These are phyloP conservation scores for Anarrhichthys ocellatus DNA, from an alignment of 2,113 vertebrate genomes.

Conservation along the genomic window DNA sequence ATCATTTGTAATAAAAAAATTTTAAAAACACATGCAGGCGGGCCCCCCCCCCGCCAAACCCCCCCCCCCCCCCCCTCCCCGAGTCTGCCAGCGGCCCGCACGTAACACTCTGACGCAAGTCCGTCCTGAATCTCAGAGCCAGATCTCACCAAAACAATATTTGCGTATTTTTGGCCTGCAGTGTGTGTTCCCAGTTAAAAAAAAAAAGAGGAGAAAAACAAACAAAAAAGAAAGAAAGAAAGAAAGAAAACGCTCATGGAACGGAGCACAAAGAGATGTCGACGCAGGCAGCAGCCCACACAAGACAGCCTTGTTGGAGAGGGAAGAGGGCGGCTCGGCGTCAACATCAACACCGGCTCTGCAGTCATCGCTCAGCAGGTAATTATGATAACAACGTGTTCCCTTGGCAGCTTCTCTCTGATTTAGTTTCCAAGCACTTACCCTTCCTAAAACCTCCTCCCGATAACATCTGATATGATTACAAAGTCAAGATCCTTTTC, in stretches of 20 bases:
- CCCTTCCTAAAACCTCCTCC: constrained; percentile 75
- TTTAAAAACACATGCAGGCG: neutral
- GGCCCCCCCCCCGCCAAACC: constrained; percentile 9
- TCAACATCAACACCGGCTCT: constrained; percentile 72
- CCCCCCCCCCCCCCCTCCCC: neutral
- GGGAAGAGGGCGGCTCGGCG: constrained; percentile 61
- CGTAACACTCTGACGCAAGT: constrained; percentile 67
- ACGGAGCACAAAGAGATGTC: constrained; percentile 62
- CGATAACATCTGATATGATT: constrained; percentile 78
- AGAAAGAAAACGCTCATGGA: constrained; percentile 48
- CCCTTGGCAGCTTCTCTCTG: constrained; percentile 71
- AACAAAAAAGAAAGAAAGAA: neutral
- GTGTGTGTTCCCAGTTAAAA: constrained; percentile 59
- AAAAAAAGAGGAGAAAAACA: constrained; percentile 21
- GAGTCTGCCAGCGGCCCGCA: constrained; percentile 48
- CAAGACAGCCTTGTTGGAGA: constrained; percentile 52
- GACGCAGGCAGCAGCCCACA: constrained; percentile 63
- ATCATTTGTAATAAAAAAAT: constrained; percentile 65
- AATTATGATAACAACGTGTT: constrained; percentile 79
- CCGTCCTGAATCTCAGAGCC: constrained; percentile 58
- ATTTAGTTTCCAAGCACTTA: constrained; percentile 76
- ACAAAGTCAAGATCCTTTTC: constrained; percentile 78
- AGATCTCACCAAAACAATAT: constrained; percentile 78
- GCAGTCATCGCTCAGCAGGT: constrained; percentile 76
- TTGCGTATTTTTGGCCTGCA: constrained; percentile 61